These are phyloP conservation scores for Archivesica marissinica DNA, from an alignment of 1,140 invertebrate genomes.

Conservation along the genomic window DNA sequence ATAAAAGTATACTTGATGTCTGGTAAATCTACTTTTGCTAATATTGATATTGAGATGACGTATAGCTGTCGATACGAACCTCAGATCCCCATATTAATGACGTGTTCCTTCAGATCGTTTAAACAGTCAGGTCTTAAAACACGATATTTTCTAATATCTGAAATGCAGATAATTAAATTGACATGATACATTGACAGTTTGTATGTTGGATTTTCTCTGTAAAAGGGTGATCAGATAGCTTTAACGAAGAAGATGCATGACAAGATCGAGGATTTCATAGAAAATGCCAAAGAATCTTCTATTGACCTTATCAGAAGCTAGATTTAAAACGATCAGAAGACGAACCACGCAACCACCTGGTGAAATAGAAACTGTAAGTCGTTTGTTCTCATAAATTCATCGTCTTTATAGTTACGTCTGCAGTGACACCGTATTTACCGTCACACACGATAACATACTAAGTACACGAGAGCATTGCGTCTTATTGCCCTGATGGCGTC, in stretches of 20 bases:
- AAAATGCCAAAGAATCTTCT: too few species aligned
- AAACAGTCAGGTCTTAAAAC: background rate
- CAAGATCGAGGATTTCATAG: too few species aligned
- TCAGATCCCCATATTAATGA: background rate
- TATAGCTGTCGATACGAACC: background rate
- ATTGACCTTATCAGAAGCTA: too few species aligned
- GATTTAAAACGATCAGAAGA: too few species aligned
- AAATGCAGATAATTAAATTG: background rate
- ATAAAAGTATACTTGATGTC: slow-evolving; percentile 43
- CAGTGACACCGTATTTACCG: too few species aligned
- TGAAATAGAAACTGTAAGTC: too few species aligned
- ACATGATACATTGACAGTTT: slow-evolving; percentile 19
- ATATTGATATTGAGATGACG: slow-evolving; percentile 3
- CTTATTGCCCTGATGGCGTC: too few species aligned
- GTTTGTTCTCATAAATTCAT: too few species aligned
- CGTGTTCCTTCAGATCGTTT: background rate
- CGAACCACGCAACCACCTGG: too few species aligned
- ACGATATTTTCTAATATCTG: slow-evolving; percentile 31
- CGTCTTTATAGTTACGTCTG: too few species aligned
- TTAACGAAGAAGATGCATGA: background rate
- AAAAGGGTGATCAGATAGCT: background rate
- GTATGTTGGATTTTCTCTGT: background rate
- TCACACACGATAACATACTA: too few species aligned
- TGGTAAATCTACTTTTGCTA: slow-evolving; percentile 39
- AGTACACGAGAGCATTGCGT: too few species aligned